Evolutionary conservation across 2,113 vertebrate species (phyloP).

Genomic region (Murina feae): DNA sequence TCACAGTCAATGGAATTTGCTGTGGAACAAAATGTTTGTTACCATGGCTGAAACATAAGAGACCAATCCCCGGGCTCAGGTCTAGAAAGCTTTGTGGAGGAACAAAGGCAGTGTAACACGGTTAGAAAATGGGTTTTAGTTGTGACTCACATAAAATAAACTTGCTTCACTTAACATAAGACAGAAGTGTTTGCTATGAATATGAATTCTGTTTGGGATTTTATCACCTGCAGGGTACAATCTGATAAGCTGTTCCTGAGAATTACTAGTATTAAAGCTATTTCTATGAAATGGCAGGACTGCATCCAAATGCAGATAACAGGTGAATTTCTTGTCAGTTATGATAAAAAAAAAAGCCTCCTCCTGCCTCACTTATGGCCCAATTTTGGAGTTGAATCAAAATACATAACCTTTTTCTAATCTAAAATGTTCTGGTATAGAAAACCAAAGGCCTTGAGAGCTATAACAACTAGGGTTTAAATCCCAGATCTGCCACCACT

Average conservation of each 20-base stretch:
- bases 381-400: neutral
- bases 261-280: neutral
- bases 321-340: neutral
- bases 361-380: accelerated
- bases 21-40: neutral
- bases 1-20: neutral
- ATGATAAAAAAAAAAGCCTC: neutral
- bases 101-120: neutral
- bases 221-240: neutral
- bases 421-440: neutral
- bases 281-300: neutral
- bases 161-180: neutral
- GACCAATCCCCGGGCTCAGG: neutral
- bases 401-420: neutral
- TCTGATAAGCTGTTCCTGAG: neutral
- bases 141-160: neutral
- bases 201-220: neutral
- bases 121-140: neutral
- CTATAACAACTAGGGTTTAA: neutral
- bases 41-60: neutral
- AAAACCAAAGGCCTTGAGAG: neutral
- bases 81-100: neutral
- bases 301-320: neutral
- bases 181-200: neutral
- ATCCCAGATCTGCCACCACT: neutral